Conservation (phyloP, 2,888 invertebrate species). For the Carterocephalus palaemon region DNA sequence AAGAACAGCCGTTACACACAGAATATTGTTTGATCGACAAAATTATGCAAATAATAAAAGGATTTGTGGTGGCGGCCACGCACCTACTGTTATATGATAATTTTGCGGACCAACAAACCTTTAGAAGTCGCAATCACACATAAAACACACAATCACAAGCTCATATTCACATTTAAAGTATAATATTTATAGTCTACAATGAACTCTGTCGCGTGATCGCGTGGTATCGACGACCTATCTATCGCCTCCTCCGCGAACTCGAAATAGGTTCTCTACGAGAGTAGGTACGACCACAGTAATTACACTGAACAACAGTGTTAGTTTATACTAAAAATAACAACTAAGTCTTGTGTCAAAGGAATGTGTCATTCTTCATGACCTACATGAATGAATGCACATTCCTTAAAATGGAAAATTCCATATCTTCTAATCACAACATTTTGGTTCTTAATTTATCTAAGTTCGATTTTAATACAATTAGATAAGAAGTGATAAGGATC, state of each 20-base stretch:
- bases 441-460: too few species aligned
- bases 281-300: slow-evolving; percentile 31
- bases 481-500: too few species aligned
- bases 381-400: too few species aligned
- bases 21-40: slow-evolving; percentile 20
- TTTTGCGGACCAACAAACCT: slow-evolving; percentile 37
- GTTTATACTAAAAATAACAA: slow-evolving; percentile 51
- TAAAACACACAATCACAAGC: slow-evolving; percentile 17
- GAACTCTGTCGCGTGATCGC: slow-evolving; percentile 47
- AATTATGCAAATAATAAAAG: slow-evolving; percentile 42
- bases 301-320: slow-evolving; percentile 60
- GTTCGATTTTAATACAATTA: too few species aligned
- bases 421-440: too few species aligned
- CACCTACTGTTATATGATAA: slow-evolving; percentile 48
- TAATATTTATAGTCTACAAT: slow-evolving; percentile 36
- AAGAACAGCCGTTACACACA: too few species aligned
- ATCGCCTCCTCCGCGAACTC: slow-evolving; percentile 36
- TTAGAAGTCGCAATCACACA: slow-evolving; percentile 27
- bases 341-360: too few species aligned
- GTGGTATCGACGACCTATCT: slow-evolving; percentile 38
- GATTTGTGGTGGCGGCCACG: slow-evolving; percentile 73
- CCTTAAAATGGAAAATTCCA: too few species aligned
- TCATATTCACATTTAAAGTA: slow-evolving; percentile 4
- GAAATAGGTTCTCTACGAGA: too few species aligned
- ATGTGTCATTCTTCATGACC: too few species aligned